Conservation (phyloP, 2,888 invertebrate genomes). For the Thereva nobilitata region DNA sequence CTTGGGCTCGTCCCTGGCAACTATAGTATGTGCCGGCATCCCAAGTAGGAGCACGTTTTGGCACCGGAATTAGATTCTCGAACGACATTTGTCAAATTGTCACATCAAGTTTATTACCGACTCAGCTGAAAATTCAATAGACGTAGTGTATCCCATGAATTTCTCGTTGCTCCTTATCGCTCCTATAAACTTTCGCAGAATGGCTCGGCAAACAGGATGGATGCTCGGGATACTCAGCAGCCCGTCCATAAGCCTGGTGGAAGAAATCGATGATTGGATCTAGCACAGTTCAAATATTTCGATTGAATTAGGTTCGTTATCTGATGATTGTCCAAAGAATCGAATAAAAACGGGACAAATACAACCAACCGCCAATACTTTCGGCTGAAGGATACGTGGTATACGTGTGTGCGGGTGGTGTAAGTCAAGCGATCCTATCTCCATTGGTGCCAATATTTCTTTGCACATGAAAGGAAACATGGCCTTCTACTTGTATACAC, state of each 20-base stretch:
- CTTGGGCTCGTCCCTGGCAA: no score
- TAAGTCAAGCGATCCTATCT: no score
- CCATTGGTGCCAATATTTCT: no score
- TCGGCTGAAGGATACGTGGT: no score
- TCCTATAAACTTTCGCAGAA: background rate
- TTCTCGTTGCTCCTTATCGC: background rate
- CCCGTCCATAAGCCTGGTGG: background rate
- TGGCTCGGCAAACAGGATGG: background rate
- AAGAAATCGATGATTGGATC: background rate
- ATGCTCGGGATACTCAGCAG: background rate
- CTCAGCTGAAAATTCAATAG: slow-evolving; percentile 23
- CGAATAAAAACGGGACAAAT: slow-evolving; percentile 8
- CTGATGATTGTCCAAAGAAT: slow-evolving; percentile 9
- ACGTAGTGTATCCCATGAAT: background rate
- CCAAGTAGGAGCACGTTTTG: slow-evolving; percentile 16
- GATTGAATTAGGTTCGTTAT: slow-evolving; percentile 19
- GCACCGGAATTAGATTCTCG: slow-evolving; percentile 18
- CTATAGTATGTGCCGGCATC: no score
- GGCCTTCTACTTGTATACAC: no score
- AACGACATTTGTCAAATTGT: slow-evolving; percentile 25
- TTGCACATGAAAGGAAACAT: no score
- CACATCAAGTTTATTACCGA: slow-evolving; percentile 22
- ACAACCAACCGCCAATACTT: no score
- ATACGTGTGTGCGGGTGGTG: no score
- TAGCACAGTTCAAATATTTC: slow-evolving; percentile 1